Conservation (phyloP, 2,113 vertebrate species). For the Nothocercus nigrocapillus region DNA sequence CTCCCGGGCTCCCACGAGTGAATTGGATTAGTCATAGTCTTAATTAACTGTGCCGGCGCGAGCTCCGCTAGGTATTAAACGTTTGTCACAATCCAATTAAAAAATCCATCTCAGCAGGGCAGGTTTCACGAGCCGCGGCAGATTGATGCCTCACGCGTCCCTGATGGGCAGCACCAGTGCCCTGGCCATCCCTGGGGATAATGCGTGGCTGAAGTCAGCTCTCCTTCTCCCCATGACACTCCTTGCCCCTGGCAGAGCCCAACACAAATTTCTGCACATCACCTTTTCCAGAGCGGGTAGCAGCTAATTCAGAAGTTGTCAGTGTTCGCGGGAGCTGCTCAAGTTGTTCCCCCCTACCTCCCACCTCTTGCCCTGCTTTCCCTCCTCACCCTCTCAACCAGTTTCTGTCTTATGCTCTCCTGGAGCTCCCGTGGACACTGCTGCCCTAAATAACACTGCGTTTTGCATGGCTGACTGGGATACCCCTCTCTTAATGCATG, state of each 20-base stretch:
- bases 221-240: neutral
- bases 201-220: too few species aligned
- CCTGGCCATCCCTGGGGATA: too few species aligned
- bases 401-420: neutral
- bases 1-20: conserved; percentile 57
- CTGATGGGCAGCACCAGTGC: too few species aligned
- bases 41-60: conserved; percentile 85
- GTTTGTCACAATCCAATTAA: conserved; percentile 86
- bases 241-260: neutral
- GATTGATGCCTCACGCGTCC: neutral
- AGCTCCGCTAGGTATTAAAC: conserved; percentile 86
- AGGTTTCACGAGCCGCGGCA: conserved; percentile 4
- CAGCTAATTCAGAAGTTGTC: neutral
- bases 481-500: neutral
- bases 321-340: neutral
- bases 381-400: neutral
- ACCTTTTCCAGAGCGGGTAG: neutral
- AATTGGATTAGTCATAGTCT: conserved; percentile 85
- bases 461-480: neutral
- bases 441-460: neutral
- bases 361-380: neutral
- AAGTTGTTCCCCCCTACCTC: neutral
- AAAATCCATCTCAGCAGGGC: conserved; percentile 75
- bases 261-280: neutral
- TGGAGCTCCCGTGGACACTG: neutral